Percentiles rank a stretch among this genome's conserved stretches.
Evolutionary conservation across 1,140 invertebrate species (phyloP).

Genomic region (Fopius arisanus): DNA sequence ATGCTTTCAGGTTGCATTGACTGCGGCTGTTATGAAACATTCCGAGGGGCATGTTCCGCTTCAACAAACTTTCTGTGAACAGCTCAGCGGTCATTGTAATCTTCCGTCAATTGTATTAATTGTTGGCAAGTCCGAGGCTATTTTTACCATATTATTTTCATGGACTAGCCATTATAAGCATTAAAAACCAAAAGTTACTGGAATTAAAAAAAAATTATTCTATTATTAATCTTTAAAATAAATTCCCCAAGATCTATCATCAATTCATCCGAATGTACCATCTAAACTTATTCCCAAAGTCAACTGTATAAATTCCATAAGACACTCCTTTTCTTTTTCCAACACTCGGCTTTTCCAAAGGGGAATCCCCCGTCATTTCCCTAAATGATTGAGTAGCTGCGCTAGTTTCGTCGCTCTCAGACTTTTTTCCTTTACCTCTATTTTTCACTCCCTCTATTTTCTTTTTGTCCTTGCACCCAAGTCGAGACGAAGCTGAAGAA

Average conservation of each 20-base stretch:
- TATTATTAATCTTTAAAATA: no score
- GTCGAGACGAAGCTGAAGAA: background rate
- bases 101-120: background rate
- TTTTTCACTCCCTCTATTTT: background rate
- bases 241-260: background rate
- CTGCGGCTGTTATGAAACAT: background rate
- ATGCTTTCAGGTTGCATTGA: background rate
- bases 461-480: conserved; percentile 12
- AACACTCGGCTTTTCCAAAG: conserved; percentile 9
- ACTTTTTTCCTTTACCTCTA: background rate
- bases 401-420: conserved; percentile 26
- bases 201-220: no score
- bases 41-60: background rate
- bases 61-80: background rate
- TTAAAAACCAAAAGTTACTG: background rate
- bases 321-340: background rate
- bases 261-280: background rate
- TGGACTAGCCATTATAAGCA: background rate
- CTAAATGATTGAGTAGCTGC: conserved; percentile 38
- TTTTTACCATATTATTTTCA: background rate
- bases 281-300: conserved; percentile 16
- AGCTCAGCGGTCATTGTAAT: background rate
- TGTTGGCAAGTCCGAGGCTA: background rate
- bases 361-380: conserved; percentile 31
- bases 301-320: conserved; percentile 29